phyloP scores from a whole-genome alignment of 2,888 invertebrate species.

The Scaptomyza reducta region DNA sequence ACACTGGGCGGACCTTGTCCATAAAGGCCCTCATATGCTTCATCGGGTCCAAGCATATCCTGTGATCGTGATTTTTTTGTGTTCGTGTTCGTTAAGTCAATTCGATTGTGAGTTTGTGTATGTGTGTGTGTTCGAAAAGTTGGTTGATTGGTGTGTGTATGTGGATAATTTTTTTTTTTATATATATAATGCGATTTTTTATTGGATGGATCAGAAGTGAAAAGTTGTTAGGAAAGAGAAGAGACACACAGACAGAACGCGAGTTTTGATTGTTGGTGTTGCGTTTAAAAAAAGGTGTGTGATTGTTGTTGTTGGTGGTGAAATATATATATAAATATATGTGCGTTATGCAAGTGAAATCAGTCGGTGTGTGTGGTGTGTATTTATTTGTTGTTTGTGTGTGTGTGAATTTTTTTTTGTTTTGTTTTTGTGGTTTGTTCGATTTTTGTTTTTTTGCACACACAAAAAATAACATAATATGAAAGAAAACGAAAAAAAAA shows the following conservation, averaged over 20 bases:
- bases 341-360: conserved; percentile 51
- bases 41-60: conserved; percentile 92
- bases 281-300: conserved; percentile 31
- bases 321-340: conserved; percentile 29
- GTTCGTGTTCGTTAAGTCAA: conserved; percentile 37
- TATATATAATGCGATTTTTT: conserved; percentile 27
- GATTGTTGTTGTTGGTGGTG: conserved; percentile 27
- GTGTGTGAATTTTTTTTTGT: conserved; percentile 2
- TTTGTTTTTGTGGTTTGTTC: conserved; percentile 35
- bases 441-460: conserved; percentile 58
- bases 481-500: conserved; percentile 60
- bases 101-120: conserved; percentile 31
- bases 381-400: conserved; percentile 18
- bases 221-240: conserved; percentile 79
- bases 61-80: conserved; percentile 64
- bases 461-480: conserved; percentile 64
- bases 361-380: conserved; percentile 33
- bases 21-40: conserved; percentile 96
- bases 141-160: conserved; percentile 43
- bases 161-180: conserved; percentile 29
- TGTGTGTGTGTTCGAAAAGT: conserved; percentile 32
- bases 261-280: conserved; percentile 50
- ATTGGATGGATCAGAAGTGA: conserved; percentile 70
- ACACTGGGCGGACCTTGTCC: conserved; percentile 95
- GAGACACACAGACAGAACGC: conserved; percentile 61